phyloP scores from a whole-genome alignment of 2,113 vertebrate species.

The Trogon surrucura region DNA sequence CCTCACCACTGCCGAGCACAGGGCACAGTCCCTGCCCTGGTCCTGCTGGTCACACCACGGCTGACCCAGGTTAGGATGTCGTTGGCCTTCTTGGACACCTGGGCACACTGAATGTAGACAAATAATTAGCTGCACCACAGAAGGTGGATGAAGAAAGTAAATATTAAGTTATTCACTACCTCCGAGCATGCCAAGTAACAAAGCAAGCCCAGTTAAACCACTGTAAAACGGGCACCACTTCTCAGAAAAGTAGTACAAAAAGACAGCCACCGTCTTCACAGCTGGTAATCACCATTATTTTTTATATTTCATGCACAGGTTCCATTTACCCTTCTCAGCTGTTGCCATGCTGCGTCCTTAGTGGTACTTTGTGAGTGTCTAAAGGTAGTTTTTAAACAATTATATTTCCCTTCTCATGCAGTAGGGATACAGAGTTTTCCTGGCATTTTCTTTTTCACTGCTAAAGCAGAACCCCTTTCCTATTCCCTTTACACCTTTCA shows the following conservation, averaged over 20 bases:
- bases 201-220: background rate
- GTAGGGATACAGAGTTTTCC: background rate
- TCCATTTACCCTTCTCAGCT: background rate
- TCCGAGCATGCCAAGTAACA: background rate
- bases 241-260: background rate
- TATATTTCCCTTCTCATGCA: background rate
- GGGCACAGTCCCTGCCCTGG: too few species aligned
- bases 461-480: background rate
- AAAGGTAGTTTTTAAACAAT: background rate
- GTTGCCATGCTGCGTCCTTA: background rate
- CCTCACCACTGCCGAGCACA: too few species aligned
- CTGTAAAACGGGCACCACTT: background rate
- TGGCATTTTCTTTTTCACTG: background rate
- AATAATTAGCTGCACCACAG: background rate
- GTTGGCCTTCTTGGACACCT: too few species aligned
- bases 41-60: too few species aligned
- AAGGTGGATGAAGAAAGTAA: background rate
- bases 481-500: background rate
- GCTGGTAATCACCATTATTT: background rate
- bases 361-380: background rate
- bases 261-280: background rate
- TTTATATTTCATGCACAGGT: background rate
- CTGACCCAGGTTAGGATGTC: too few species aligned
- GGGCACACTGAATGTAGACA: background rate
- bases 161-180: background rate